These are phyloP conservation scores for Percina caprodes DNA, from an alignment of 2,113 vertebrate species.

Conservation along the genomic window DNA sequence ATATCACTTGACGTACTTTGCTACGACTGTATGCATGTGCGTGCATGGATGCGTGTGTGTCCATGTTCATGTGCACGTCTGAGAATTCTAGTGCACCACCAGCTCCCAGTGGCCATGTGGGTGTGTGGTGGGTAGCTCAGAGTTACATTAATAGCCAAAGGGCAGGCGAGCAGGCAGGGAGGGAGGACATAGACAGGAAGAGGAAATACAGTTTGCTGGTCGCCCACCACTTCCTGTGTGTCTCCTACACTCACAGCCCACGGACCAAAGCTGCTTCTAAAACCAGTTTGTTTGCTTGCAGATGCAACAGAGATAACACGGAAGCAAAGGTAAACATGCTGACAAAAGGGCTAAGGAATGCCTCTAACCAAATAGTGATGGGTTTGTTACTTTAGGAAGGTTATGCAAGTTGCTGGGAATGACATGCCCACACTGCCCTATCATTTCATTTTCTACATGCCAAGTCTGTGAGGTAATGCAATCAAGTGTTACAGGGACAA, in stretches of 20 bases:
- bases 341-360: constrained; percentile 48
- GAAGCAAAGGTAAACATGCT: constrained; percentile 46
- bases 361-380: background rate
- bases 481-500: constrained; percentile 17
- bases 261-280: constrained; percentile 72
- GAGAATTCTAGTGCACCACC: constrained; percentile 51
- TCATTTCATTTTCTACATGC: constrained; percentile 24
- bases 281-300: constrained; percentile 76
- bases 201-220: constrained; percentile 86
- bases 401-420: constrained; percentile 49
- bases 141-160: constrained; percentile 85
- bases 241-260: constrained; percentile 80
- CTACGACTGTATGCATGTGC: constrained; percentile 35
- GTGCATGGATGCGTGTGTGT: constrained; percentile 43
- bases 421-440: constrained; percentile 18
- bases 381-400: constrained; percentile 26
- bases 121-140: constrained; percentile 82
- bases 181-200: constrained; percentile 83
- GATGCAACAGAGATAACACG: constrained; percentile 54
- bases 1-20: constrained; percentile 53
- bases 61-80: constrained; percentile 21
- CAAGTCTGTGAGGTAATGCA: constrained; percentile 1
- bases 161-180: constrained; percentile 76
- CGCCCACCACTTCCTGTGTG: constrained; percentile 87
- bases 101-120: constrained; percentile 80